Evolutionary conservation across 2,113 vertebrate species (phyloP).

Genomic region (Pantherophis guttatus): DNA sequence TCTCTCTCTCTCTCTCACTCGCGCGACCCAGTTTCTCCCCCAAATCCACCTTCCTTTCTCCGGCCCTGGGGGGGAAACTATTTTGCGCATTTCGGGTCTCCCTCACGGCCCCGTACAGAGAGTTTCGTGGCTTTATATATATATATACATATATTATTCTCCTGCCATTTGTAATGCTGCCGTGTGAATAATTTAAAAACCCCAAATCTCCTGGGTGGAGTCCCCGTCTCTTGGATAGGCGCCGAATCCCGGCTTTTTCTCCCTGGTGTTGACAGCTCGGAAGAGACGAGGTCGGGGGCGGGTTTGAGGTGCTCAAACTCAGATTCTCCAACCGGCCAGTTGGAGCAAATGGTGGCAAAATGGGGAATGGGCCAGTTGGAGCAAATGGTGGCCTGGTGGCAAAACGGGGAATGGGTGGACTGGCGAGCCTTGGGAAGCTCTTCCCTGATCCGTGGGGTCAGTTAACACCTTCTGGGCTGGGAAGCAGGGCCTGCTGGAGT

Average conservation of each 20-base stretch:
- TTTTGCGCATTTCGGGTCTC: background rate
- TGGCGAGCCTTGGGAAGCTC: background rate
- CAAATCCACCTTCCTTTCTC: background rate
- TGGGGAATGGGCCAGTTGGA: background rate
- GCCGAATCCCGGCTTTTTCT: background rate
- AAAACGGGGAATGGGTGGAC: background rate
- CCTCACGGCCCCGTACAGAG: background rate
- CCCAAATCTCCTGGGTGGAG: background rate
- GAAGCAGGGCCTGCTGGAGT: background rate
- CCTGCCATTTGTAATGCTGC: background rate
- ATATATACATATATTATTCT: background rate
- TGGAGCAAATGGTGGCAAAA: background rate
- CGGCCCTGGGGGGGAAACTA: background rate
- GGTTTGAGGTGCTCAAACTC: background rate
- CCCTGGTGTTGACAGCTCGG: background rate
- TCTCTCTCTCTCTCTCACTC: background rate
- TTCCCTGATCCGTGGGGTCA: background rate
- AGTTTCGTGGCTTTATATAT: background rate
- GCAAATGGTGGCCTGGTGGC: background rate
- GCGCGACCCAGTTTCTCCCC: too few species aligned
- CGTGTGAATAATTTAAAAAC: background rate
- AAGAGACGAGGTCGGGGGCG: background rate
- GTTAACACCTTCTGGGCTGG: background rate
- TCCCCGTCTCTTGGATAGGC: background rate
- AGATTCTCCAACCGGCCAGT: background rate